Conservation (phyloP, 1,140 invertebrate species). For the Bactericera cockerelli region DNA sequence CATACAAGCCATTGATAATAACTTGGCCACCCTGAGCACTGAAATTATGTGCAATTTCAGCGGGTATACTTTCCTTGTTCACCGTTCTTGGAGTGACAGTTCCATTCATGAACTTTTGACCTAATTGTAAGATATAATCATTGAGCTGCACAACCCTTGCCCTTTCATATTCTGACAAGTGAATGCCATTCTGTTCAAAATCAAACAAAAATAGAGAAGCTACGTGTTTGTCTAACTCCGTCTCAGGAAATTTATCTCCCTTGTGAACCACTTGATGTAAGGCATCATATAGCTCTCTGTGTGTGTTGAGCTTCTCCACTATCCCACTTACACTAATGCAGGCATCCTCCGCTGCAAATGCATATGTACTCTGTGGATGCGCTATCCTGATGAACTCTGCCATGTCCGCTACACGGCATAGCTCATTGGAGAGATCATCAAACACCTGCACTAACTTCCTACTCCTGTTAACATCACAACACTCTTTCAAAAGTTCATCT, state of each 20-base stretch:
- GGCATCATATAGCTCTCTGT: constrained; percentile 61
- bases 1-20: constrained; percentile 57
- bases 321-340: constrained; percentile 73
- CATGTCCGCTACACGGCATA: constrained; percentile 90
- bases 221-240: constrained; percentile 67
- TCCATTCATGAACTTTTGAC: constrained; percentile 72
- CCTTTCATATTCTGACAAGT: constrained; percentile 62
- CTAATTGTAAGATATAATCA: constrained; percentile 59
- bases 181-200: constrained; percentile 93
- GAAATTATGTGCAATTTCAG: constrained; percentile 60
- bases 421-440: constrained; percentile 80
- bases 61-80: constrained; percentile 45
- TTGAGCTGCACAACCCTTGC: constrained; percentile 68
- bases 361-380: constrained; percentile 62
- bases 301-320: constrained; percentile 91
- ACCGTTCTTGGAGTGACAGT: constrained; percentile 48
- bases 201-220: constrained; percentile 82
- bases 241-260: constrained; percentile 51
- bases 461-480: constrained; percentile 40
- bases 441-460: constrained; percentile 72
- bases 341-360: constrained; percentile 65
- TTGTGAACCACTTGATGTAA: constrained; percentile 48
- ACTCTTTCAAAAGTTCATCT: constrained; percentile 60
- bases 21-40: constrained; percentile 50
- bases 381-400: constrained; percentile 86